phyloP scores from a whole-genome alignment of 2,797 vertebrate genomes.

The Crenichthys baileyi region DNA sequence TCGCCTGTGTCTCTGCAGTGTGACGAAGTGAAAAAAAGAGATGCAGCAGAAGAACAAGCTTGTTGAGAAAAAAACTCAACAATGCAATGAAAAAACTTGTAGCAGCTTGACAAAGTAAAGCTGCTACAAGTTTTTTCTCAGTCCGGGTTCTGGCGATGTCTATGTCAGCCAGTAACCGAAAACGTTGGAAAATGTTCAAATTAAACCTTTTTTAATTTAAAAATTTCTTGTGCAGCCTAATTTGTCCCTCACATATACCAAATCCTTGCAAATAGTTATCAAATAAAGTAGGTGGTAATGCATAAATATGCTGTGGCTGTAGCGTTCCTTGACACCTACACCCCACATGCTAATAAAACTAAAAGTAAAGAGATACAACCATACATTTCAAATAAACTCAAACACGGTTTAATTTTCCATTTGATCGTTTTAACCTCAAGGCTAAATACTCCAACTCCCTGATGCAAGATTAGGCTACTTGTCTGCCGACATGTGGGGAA shows the following conservation, averaged over 20 bases:
- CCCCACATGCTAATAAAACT: neutral
- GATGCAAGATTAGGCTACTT: constrained; percentile 27
- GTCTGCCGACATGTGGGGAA: constrained; percentile 68
- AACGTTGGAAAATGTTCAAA: neutral
- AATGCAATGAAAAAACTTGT: too few relatives aligned
- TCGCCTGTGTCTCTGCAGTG: neutral
- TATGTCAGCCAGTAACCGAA: neutral
- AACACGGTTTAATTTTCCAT: neutral
- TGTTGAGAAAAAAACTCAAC: too few relatives aligned
- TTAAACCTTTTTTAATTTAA: neutral
- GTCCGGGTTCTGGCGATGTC: neutral
- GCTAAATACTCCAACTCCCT: neutral
- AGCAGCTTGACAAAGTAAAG: too few relatives aligned
- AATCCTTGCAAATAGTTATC: neutral
- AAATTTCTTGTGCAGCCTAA: neutral
- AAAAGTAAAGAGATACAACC: neutral
- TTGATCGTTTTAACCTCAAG: neutral
- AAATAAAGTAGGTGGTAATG: neutral
- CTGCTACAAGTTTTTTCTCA: constrained; percentile 13
- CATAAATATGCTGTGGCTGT: neutral
- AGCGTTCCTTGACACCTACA: neutral
- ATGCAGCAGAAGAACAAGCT: neutral
- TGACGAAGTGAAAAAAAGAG: neutral
- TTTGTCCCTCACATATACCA: neutral
- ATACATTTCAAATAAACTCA: neutral